A percentile compares a stretch with the other conserved stretches of the same genome.
phyloP scores from a whole-genome alignment of 23 tunicate genomes.

The Ascidia mentula region DNA sequence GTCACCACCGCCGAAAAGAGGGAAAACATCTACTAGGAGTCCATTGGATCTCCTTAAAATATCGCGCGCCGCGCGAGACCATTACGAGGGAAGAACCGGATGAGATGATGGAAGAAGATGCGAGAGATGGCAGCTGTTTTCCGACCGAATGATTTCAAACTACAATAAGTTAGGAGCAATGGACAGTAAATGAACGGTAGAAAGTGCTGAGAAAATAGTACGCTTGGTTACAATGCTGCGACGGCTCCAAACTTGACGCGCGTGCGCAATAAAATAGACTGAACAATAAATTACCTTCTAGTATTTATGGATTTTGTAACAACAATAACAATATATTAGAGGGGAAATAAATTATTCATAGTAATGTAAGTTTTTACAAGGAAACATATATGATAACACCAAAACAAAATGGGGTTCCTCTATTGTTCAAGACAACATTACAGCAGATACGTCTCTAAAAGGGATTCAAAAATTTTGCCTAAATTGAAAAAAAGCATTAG shows the following conservation, averaged over 20 bases:
- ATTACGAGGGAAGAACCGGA: too few relatives aligned
- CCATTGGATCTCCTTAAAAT: too few relatives aligned
- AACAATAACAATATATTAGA: neutral
- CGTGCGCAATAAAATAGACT: neutral
- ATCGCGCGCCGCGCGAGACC: too few relatives aligned
- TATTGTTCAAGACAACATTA: too few relatives aligned
- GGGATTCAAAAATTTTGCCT: neutral
- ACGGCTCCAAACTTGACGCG: neutral
- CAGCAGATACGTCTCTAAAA: too few relatives aligned
- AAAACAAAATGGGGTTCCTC: too few relatives aligned
- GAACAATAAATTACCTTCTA: neutral
- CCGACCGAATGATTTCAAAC: too few relatives aligned
- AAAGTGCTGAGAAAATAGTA: neutral
- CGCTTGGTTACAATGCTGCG: neutral
- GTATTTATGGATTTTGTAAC: neutral
- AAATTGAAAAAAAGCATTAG: neutral
- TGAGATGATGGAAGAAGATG: too few relatives aligned
- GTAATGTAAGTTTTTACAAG: neutral
- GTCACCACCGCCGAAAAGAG: neutral
- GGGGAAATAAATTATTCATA: neutral
- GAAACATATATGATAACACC: conserved; percentile 8
- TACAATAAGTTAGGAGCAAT: too few relatives aligned
- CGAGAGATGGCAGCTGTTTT: too few relatives aligned
- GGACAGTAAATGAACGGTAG: neutral
- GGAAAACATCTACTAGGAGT: neutral